Base-by-base conservation (phyloP, 2,113 vertebrate genomes). In the Trachemys scripta region DNA sequence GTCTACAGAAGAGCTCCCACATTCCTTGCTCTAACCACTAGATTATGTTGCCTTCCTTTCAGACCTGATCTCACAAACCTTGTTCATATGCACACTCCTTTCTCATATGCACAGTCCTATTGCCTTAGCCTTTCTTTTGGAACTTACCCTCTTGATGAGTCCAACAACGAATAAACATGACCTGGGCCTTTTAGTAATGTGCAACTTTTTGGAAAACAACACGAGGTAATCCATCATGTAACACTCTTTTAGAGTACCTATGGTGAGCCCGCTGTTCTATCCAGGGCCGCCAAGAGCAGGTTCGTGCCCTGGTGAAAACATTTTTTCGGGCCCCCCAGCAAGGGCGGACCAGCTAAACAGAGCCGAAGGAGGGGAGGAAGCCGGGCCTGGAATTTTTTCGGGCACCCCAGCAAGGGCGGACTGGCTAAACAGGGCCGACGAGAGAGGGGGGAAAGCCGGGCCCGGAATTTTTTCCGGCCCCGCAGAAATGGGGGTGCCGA, bases 41-140 rank as follows among this genome's bases (percentile, higher is more conserved):
- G 29, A 49, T 59, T 49, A 38, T 3, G 16, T 12, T 24, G 11
- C 6, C 81, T 53, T 79, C 56, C 42, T 81, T 89, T 22, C 24
- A 62, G 45, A 8, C 22, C 47, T 47, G 24, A 85, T 84, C 31
- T 79, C 38, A 14, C 35, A 92, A 85, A 78, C 11, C 62, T 19
- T 78, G 53, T 49, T 0, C 0, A 24, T 76, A 75, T 31, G 50
- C 25, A 10, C 8, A 31, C 3, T 2, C 25, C 53, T 53, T 8
- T 29, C 80, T 0, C 0, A 24, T 76, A 69, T 16, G 47, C 35
- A 16, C 11, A 31, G 2, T 3, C 27, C 57, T 53, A n/a, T 6
- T 29, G 69, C 49, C 31, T 88, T 65, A 38, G 1, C 11, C 47
- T 81, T 45, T 86, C 83, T 16, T 81, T 54, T 82, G 27, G 51